phyloP scores from a whole-genome alignment of 2,113 vertebrate species.

The Psilopogon haemacephalus region DNA sequence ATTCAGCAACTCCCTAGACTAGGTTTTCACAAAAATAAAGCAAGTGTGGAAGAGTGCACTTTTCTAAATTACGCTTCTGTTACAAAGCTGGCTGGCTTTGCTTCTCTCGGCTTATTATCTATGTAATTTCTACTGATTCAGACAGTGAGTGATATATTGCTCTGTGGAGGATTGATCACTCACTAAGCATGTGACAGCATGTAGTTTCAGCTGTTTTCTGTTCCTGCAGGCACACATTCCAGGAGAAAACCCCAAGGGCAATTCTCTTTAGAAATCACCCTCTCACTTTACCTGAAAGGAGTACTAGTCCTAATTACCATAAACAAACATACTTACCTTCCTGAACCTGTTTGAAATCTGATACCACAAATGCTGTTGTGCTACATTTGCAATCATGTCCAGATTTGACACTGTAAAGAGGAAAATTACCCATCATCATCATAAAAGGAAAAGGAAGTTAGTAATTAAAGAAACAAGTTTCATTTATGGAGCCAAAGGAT shows the following conservation, averaged over 20 bases:
- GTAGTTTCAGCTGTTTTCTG: neutral
- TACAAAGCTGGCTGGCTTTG: neutral
- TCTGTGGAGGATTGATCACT: neutral
- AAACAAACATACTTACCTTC: neutral
- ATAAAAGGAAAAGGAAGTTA: neutral
- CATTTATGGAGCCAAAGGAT: neutral
- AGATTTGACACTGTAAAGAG: neutral
- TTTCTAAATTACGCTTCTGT: neutral
- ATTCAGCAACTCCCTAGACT: neutral
- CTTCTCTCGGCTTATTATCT: neutral
- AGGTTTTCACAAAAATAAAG: neutral
- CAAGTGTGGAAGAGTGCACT: neutral
- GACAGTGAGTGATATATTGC: neutral
- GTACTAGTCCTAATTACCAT: neutral
- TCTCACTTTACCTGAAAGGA: neutral
- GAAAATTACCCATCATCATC: neutral
- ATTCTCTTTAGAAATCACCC: neutral
- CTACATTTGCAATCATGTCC: neutral
- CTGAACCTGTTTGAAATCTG: neutral
- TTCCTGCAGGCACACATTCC: slow-evolving; percentile 14
- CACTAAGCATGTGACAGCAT: neutral
- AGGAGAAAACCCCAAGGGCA: neutral
- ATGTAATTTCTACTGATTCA: neutral
- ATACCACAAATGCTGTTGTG: neutral
- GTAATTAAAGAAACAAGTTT: neutral